Base-by-base conservation (phyloP, 2,797 vertebrate genomes). In the Valencia hispanica region DNA sequence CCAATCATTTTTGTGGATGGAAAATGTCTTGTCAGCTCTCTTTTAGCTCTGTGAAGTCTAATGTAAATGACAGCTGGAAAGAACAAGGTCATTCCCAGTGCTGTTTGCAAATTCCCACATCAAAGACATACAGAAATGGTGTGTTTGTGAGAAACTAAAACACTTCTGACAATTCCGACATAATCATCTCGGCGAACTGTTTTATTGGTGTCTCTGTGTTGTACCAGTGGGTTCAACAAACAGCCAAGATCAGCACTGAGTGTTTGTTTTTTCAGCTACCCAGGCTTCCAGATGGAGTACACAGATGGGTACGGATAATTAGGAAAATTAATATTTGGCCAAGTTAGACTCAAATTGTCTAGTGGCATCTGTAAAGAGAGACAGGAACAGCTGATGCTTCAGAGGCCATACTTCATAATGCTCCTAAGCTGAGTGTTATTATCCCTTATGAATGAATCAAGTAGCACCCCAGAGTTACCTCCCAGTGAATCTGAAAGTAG, bases 21-120 rank as follows among this genome's bases (percentile, higher is more conserved):
- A 45, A 66, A n/a, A 18, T 22, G 55, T 50, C 74, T 68, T 18
- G 36, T 72, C 68, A 63, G 71, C 71, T 77, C 45, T 66, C 30
- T 53, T 41, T 14, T 36, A 48, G 55, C 32, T 51, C 53, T 83
- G 86, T 82, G 86, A 87, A 80, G 71, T 36, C 55, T 51, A 36
- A 77, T 18, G 70, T 81, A 45, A 81, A 50, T 59, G 82, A 73
- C 93, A 94, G 86, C 85, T 91, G 92, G 41, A 45, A 66, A 51
- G 81, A 86, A 70, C 87, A 80, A 91, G 87, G 84, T 78, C 72
- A 73, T 63, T 88, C 86, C 79, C 90, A 85, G 74, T 70, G 81
- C 30, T 80, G 73, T 78, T 86, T 77, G 73, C 77, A 84, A 87
- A 81, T 51, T 75, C 69, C 68, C 39, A 59, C 83, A 50, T 45